Percentiles rank a stretch among this genome's conserved stretches.
These are phyloP conservation scores for Plusia festucae DNA, from an alignment of 2,888 invertebrate genomes.

Conservation along the genomic window DNA sequence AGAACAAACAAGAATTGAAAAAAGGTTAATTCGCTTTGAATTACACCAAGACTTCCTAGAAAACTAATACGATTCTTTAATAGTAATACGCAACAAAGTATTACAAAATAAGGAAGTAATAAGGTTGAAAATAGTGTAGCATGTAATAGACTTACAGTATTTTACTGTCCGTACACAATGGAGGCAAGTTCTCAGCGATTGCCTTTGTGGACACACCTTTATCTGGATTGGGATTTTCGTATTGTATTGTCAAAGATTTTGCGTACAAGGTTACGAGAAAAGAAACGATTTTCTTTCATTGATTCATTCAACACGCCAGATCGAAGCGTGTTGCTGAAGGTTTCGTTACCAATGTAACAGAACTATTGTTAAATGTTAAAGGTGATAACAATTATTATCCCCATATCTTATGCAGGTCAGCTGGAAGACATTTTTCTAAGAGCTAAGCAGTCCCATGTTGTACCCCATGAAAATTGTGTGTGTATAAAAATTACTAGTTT, in stretches of 20 bases:
- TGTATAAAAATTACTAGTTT: too few relatives aligned
- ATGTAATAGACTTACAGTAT: slow-evolving; percentile 34
- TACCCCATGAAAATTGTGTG: too few relatives aligned
- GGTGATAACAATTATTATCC: background rate
- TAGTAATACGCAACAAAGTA: slow-evolving; percentile 3
- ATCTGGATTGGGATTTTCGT: slow-evolving; percentile 23
- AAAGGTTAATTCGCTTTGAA: background rate
- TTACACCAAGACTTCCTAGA: background rate
- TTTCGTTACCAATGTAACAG: background rate
- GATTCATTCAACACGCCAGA: too few relatives aligned
- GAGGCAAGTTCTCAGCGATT: slow-evolving; percentile 24
- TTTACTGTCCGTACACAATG: slow-evolving; percentile 42
- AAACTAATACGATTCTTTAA: background rate
- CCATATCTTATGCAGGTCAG: too few relatives aligned
- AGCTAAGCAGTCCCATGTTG: too few relatives aligned
- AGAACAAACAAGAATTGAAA: background rate
- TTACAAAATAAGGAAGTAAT: slow-evolving; percentile 10
- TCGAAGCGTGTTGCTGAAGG: background rate
- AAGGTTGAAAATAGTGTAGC: slow-evolving; percentile 15
- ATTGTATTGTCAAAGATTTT: slow-evolving; percentile 27
- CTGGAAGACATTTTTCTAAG: too few relatives aligned
- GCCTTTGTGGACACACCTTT: slow-evolving; percentile 17
- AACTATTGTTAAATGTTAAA: background rate
- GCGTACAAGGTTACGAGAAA: slow-evolving; percentile 6
- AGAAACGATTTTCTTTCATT: slow-evolving; percentile 5